phyloP scores from a whole-genome alignment of 2,113 vertebrate species.

The Notothenia rossii region DNA sequence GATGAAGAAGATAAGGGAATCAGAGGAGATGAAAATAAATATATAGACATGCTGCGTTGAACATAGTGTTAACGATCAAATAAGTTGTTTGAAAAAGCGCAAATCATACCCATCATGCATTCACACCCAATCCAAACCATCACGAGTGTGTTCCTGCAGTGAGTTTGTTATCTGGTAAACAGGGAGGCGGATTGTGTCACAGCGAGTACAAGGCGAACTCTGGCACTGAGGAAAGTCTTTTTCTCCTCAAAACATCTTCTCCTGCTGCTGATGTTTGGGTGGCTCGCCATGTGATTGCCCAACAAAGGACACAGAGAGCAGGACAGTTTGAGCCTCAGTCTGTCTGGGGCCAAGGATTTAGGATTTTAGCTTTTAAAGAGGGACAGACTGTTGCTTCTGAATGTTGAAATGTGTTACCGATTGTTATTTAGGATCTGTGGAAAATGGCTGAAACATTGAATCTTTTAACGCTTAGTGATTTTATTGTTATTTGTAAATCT shows the following conservation, averaged over 20 bases:
- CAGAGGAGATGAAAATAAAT: constrained; percentile 25
- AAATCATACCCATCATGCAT: constrained; percentile 22
- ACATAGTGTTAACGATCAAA: constrained; percentile 26
- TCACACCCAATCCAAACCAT: constrained; percentile 3
- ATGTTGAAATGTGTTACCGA: background rate
- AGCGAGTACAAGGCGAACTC: constrained; percentile 72
- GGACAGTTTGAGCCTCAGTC: constrained; percentile 41
- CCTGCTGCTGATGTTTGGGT: constrained; percentile 68
- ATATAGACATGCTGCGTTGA: background rate
- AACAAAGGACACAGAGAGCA: constrained; percentile 55
- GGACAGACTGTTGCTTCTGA: background rate
- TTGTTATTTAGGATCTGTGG: background rate
- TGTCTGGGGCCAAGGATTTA: constrained; percentile 59
- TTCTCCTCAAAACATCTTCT: constrained; percentile 59
- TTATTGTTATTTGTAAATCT: background rate
- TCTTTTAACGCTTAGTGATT: background rate
- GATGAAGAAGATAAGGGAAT: background rate
- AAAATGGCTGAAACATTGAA: background rate
- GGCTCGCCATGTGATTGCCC: constrained; percentile 57
- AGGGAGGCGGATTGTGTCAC: constrained; percentile 63
- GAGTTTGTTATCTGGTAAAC: constrained; percentile 68
- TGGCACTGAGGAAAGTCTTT: constrained; percentile 57
- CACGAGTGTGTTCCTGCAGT: constrained; percentile 36
- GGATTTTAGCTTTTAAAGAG: background rate
- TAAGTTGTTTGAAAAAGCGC: constrained; percentile 15